Percentiles rank a stretch among this genome's conserved stretches.
Evolutionary conservation across 2,888 invertebrate species (phyloP).

Genomic region (Polymixis flavicincta): DNA sequence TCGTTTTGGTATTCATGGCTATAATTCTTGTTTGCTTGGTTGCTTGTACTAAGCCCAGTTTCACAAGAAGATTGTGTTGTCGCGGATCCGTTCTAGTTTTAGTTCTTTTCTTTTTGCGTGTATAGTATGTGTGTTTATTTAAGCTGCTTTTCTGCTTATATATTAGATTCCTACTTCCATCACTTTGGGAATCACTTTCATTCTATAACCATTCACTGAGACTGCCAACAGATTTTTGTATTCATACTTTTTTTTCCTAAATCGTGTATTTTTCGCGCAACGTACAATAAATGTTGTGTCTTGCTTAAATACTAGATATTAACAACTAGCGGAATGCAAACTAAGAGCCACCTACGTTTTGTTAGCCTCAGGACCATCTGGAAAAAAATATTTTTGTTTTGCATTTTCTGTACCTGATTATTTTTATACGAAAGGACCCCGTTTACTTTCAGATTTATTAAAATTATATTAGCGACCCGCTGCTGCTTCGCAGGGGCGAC

Average conservation of each 20-base stretch:
- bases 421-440: background rate
- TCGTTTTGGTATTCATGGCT: background rate
- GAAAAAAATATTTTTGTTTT: background rate
- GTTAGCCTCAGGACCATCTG: background rate
- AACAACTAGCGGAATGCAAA: background rate
- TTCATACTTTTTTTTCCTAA: background rate
- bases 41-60: no score
- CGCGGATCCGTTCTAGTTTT: no score
- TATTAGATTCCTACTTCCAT: background rate
- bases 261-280: no score
- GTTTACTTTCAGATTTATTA: no score
- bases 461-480: background rate
- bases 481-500: background rate
- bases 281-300: background rate
- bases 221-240: background rate
- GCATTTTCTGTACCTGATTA: background rate
- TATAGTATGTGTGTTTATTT: no score
- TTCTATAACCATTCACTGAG: background rate
- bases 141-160: no score
- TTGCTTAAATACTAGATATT: background rate
- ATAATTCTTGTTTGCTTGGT: background rate
- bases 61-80: no score
- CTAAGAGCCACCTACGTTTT: background rate
- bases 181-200: background rate
- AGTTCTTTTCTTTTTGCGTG: no score